These are phyloP conservation scores for Xenopus borealis DNA, from an alignment of 2,113 vertebrate species.

Conservation along the genomic window DNA sequence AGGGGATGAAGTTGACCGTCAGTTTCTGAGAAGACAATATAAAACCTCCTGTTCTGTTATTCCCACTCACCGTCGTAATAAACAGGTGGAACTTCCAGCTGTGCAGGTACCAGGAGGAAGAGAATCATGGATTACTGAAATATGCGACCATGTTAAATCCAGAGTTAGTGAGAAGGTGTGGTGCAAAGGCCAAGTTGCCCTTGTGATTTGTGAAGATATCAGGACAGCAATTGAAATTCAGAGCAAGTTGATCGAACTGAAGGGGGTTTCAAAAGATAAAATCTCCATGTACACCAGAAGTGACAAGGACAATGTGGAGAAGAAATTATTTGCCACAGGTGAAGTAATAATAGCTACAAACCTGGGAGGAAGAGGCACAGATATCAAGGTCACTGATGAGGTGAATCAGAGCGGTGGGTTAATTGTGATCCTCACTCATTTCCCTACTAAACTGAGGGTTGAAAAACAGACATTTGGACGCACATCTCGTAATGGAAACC, in stretches of 20 bases:
- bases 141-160: constrained; percentile 46
- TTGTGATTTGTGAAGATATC: constrained; percentile 66
- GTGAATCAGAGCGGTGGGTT: constrained; percentile 58
- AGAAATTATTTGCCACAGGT: constrained; percentile 34
- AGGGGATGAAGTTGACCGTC: constrained; percentile 52
- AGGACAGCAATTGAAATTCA: constrained; percentile 42
- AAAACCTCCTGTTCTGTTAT: constrained; percentile 46
- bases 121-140: constrained; percentile 49
- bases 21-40: constrained; percentile 51
- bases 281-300: constrained; percentile 48
- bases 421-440: constrained; percentile 61
- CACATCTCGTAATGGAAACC: constrained; percentile 59
- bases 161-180: constrained; percentile 9
- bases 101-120: constrained; percentile 48
- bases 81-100: constrained; percentile 56
- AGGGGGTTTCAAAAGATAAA: background rate
- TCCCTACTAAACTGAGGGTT: constrained; percentile 56
- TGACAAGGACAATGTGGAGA: constrained; percentile 45
- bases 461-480: constrained; percentile 63
- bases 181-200: constrained; percentile 49
- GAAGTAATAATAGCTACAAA: constrained; percentile 61
- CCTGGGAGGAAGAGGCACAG: constrained; percentile 60
- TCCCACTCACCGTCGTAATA: constrained; percentile 57
- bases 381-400: constrained; percentile 47
- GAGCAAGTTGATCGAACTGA: background rate